Base-by-base conservation (phyloP, 1,140 invertebrate species). In the Zaprionus nigranus region DNA sequence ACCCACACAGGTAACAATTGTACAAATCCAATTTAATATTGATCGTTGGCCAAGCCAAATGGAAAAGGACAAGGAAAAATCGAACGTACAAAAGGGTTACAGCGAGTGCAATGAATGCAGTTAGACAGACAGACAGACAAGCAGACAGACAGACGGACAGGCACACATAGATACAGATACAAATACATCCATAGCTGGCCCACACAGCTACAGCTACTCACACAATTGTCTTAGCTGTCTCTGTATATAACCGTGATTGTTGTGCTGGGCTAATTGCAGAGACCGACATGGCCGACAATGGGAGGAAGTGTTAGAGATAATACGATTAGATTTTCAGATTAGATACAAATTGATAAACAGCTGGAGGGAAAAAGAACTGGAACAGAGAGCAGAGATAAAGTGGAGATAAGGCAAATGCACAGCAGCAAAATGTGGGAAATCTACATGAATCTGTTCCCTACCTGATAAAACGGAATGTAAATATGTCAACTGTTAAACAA, bases 21-120 rank as follows among this genome's bases (percentile, higher is more conserved):
- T 56, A 82, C 72, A 82, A 90, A 85, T 82, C 75, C 75, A 82
- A 90, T 90, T 85, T 72, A 82, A 74, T 90, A 90, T 90, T 90
- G 85, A 90, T 90, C 76, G 81, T 53, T 67, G 71, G 54, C 12
- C 49, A 20, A 61, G 70, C 49, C 40, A 24, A 63, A 26, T 65
- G 61, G 61, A 69, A 71, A 82, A 67, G 83, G 60, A 74, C 72
- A 74, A 49, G 67, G 64, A 70, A 72, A 80, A 88, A 78, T 75
- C 78, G 70, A 88, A 78, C n/a, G n/a, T 9, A 36, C 49, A 40
- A 86, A 82, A 75, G 80, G 74, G 74, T 87, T 83, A 70, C 64
- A 75, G 75, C 56, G 26, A 63, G 54, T 59, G 66, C 74, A 68
- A 11, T 73, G 60, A 60, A 59, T 53, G n/a, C n/a, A n/a, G n/a